A percentile compares a stretch with the other conserved stretches of the same genome.
These are phyloP conservation scores for Chelonoidis abingdonii DNA, from an alignment of 2,113 vertebrate species.

Conservation along the genomic window DNA sequence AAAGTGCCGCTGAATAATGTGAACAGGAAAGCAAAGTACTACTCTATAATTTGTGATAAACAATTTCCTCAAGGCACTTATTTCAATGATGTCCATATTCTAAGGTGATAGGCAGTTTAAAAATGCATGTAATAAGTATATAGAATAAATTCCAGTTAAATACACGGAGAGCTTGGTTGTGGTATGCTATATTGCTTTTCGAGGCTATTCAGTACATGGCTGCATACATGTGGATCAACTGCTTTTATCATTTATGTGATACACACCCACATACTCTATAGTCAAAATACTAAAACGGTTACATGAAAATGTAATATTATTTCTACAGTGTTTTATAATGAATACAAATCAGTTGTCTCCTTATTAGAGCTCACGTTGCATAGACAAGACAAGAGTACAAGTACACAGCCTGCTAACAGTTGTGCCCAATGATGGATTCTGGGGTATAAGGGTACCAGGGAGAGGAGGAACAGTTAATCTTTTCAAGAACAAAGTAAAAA, in stretches of 20 bases:
- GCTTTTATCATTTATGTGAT: neutral
- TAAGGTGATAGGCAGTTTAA: neutral
- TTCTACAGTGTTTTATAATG: neutral
- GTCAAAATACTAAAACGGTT: neutral
- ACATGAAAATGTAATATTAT: neutral
- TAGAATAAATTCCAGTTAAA: neutral
- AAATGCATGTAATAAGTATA: neutral
- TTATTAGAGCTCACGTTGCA: neutral
- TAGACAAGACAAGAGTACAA: neutral
- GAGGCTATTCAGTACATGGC: neutral
- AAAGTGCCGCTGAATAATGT: rapidly evolving
- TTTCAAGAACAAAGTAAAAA: constrained; percentile 69
- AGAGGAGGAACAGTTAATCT: constrained; percentile 17
- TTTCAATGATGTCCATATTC: neutral
- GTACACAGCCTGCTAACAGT: neutral
- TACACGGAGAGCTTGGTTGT: rapidly evolving
- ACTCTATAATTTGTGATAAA: rapidly evolving
- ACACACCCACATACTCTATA: rapidly evolving
- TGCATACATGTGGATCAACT: neutral
- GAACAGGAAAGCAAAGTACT: neutral
- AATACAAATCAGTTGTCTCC: neutral
- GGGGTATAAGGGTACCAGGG: neutral
- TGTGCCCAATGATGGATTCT: rapidly evolving
- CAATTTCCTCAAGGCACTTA: rapidly evolving
- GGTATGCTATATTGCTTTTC: neutral